Percentiles rank a stretch among this genome's conserved stretches.
These are phyloP conservation scores for Eumeta japonica DNA, from an alignment of 1,140 invertebrate genomes.

Conservation along the genomic window DNA sequence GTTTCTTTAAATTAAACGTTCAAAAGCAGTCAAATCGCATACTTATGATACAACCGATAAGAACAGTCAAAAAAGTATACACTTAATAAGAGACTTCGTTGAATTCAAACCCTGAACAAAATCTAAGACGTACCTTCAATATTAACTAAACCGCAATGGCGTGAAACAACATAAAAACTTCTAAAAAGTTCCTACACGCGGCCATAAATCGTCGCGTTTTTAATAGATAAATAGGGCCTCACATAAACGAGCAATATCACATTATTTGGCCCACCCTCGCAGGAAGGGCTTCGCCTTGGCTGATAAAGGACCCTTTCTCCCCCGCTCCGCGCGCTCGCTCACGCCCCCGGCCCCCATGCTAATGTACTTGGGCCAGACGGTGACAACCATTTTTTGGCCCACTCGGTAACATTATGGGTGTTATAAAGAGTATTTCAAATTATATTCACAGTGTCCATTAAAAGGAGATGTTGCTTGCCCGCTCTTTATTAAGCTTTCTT, in stretches of 20 bases:
- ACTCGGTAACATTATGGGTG: constrained; percentile 52
- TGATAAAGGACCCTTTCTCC: constrained; percentile 52
- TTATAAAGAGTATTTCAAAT: constrained; percentile 56
- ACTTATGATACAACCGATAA: too few species aligned
- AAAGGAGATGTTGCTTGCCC: constrained; percentile 39
- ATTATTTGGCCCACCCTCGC: constrained; percentile 53
- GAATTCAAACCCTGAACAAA: too few species aligned
- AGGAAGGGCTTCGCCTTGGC: constrained; percentile 43
- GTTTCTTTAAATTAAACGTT: too few species aligned
- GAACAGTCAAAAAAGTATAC: too few species aligned
- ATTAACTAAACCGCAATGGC: too few species aligned
- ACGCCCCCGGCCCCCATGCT: constrained; percentile 51
- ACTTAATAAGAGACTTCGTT: too few species aligned
- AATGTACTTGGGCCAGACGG: constrained; percentile 54
- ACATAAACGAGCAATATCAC: constrained; percentile 56
- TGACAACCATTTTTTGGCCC: constrained; percentile 56
- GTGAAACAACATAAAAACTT: constrained; percentile 50
- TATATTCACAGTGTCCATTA: constrained; percentile 52
- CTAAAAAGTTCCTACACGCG: constrained; percentile 44
- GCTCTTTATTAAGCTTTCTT: constrained; percentile 17
- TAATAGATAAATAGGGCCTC: constrained; percentile 57
- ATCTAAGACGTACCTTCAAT: too few species aligned
- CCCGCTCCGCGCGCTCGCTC: constrained; percentile 54
- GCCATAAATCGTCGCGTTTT: constrained; percentile 50
- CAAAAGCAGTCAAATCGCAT: too few species aligned